A percentile compares a stretch with the other conserved stretches of the same genome.
phyloP scores from a whole-genome alignment of 2,888 invertebrate species.

The Reticulitermes lucifugus region DNA sequence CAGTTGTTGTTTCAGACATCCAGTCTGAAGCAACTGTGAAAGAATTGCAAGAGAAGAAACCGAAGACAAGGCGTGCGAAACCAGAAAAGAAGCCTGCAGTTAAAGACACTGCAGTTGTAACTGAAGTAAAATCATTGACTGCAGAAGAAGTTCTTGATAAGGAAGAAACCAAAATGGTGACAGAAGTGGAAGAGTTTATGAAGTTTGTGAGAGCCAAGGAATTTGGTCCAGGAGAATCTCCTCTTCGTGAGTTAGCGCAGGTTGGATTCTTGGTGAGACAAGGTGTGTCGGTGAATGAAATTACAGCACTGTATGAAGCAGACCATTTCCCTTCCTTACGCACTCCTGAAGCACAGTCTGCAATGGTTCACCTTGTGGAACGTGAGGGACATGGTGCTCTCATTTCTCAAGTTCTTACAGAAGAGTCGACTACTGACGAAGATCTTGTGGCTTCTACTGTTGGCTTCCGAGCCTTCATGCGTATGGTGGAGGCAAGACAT shows the following conservation, averaged over 20 bases:
- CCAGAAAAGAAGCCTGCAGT: constrained; percentile 51
- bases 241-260: constrained; percentile 83
- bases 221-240: constrained; percentile 83
- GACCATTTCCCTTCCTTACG: constrained; percentile 83
- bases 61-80: constrained; percentile 56
- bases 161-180: constrained; percentile 60
- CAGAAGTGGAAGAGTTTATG: constrained; percentile 78
- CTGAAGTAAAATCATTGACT: constrained; percentile 61
- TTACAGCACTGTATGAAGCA: constrained; percentile 82
- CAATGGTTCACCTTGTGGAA: constrained; percentile 86
- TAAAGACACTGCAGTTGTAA: constrained; percentile 63
- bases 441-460: constrained; percentile 81
- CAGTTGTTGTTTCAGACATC: constrained; percentile 70
- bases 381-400: constrained; percentile 84
- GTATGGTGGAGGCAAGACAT: constrained; percentile 84
- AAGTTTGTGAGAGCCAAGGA: constrained; percentile 80
- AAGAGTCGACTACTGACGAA: constrained; percentile 83
- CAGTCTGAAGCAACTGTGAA: constrained; percentile 67
- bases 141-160: constrained; percentile 67
- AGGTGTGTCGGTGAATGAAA: constrained; percentile 80
- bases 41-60: constrained; percentile 53
- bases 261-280: constrained; percentile 82
- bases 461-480: constrained; percentile 87
- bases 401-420: constrained; percentile 84
- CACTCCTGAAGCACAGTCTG: constrained; percentile 86